These are phyloP conservation scores for Gari tellinella DNA, from an alignment of 2,888 invertebrate genomes.

Conservation along the genomic window DNA sequence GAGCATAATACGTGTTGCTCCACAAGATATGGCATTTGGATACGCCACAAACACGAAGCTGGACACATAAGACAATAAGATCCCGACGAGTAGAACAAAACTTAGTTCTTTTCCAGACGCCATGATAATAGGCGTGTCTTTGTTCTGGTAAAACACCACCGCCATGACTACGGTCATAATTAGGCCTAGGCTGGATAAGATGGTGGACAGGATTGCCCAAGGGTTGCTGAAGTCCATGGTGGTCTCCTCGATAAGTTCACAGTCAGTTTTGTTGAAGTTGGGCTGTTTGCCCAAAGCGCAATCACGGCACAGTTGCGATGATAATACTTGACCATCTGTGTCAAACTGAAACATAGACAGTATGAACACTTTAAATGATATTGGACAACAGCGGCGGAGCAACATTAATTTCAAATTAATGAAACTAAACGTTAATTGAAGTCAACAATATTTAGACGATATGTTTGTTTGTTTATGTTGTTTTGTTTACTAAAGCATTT, in stretches of 20 bases:
- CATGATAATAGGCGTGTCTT: conserved; percentile 87
- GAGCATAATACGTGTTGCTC: conserved; percentile 86
- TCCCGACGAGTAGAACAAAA: conserved; percentile 85
- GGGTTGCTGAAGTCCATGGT: conserved; percentile 85
- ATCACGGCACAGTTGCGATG: conserved; percentile 82
- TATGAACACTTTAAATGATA: no score
- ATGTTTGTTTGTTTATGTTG: no score
- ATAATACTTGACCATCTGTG: no score
- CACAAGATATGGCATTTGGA: conserved; percentile 85
- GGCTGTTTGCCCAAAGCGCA: conserved; percentile 84
- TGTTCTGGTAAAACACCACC: conserved; percentile 85
- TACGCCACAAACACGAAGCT: conserved; percentile 86
- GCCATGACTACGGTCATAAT: conserved; percentile 85
- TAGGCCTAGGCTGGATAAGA: conserved; percentile 85
- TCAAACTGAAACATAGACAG: no score
- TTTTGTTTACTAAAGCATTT: no score
- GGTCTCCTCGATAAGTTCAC: conserved; percentile 85
- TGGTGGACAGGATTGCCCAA: conserved; percentile 84
- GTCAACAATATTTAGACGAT: no score
- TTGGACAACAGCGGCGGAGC: no score
- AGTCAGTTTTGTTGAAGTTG: conserved; percentile 82
- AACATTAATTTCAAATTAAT: no score
- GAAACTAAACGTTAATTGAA: no score
- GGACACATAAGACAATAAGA: conserved; percentile 85
- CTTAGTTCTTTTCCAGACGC: conserved; percentile 87